Evolutionary conservation across 1,140 invertebrate genomes (phyloP).

Genomic region (Saccostrea cuccullata): DNA sequence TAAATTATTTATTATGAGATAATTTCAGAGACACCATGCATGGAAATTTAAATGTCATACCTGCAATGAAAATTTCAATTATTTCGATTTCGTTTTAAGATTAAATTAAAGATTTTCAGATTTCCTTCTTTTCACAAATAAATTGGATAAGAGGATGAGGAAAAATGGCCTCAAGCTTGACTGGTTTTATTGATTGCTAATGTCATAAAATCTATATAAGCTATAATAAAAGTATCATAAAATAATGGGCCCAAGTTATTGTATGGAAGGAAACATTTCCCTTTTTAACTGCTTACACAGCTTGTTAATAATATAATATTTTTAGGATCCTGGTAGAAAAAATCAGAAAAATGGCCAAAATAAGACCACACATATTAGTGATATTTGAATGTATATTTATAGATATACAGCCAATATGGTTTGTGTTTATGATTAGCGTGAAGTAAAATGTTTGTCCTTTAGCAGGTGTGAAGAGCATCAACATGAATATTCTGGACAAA

Average conservation of each 20-base stretch:
- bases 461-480: slow-evolving; percentile 32
- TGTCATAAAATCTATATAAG: not conserved
- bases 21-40: not conserved
- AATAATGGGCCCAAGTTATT: not conserved
- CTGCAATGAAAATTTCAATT: slow-evolving; percentile 2
- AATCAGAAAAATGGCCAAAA: not conserved
- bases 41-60: not conserved
- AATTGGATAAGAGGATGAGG: not conserved
- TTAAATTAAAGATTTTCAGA: not conserved
- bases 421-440: not conserved
- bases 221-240: not conserved
- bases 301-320: not conserved
- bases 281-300: not conserved
- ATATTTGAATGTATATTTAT: not conserved
- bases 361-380: not conserved
- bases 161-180: not conserved
- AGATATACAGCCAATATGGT: not conserved
- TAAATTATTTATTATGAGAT: not conserved
- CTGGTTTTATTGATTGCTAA: not conserved
- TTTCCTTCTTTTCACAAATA: not conserved
- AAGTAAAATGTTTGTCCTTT: not conserved
- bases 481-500: slow-evolving; percentile 16
- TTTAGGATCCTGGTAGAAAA: not conserved
- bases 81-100: not conserved
- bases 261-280: not conserved